These are phyloP conservation scores for Sorex araneus DNA, from an alignment of 2,113 vertebrate genomes.

Conservation along the genomic window DNA sequence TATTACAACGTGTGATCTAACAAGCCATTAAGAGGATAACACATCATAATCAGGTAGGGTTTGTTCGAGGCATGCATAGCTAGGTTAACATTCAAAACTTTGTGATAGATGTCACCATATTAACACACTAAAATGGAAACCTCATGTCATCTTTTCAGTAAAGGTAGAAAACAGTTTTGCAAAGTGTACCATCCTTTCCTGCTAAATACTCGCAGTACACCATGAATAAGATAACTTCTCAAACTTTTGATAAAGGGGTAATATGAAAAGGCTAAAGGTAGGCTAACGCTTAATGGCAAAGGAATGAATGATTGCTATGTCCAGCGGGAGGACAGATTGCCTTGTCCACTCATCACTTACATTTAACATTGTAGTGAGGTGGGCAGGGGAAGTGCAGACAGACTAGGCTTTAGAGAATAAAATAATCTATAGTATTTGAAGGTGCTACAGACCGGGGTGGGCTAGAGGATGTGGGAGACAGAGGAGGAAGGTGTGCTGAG, in stretches of 20 bases:
- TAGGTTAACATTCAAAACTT: slow-evolving; percentile 18
- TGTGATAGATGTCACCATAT: background rate
- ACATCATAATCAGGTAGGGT: background rate
- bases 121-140: slow-evolving; percentile 28
- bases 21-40: background rate
- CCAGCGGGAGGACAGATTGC: background rate
- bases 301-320: background rate
- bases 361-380: background rate
- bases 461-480: background rate
- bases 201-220: background rate
- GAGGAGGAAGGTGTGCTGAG: background rate
- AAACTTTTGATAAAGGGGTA: background rate
- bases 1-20: background rate
- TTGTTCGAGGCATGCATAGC: background rate
- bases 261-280: slow-evolving; percentile 26
- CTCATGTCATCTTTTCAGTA: slow-evolving; percentile 18
- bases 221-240: slow-evolving; percentile 9
- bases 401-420: slow-evolving; percentile 22
- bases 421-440: background rate
- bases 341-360: background rate
- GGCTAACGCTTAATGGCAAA: background rate
- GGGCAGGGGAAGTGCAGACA: too few species aligned
- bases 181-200: background rate
- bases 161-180: slow-evolving; percentile 21
- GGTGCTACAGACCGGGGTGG: background rate